phyloP scores from a whole-genome alignment of 2,888 invertebrate species.

The Kuschelorhynchus macadamiae region DNA sequence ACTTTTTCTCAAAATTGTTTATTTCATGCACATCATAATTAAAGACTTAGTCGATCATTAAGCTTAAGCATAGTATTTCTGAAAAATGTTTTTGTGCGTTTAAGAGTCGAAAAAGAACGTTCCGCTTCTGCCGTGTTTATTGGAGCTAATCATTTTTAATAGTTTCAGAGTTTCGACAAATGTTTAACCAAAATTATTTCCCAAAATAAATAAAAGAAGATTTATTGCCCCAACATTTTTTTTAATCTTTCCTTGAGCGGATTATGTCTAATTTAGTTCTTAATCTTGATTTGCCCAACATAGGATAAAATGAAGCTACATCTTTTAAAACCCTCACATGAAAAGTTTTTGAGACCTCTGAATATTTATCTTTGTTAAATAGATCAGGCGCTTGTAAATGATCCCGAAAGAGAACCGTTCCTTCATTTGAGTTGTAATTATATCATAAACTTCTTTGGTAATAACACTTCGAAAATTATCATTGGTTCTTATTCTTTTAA shows the following conservation, averaged over 20 bases:
- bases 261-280: constrained; percentile 17
- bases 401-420: constrained; percentile 19
- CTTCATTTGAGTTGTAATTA: constrained; percentile 25
- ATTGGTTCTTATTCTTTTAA: neutral
- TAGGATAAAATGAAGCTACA: constrained; percentile 4
- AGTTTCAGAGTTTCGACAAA: constrained; percentile 2
- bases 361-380: constrained; percentile 1
- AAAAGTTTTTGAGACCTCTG: neutral
- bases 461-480: too few relatives aligned
- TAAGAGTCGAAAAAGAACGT: constrained; percentile 12
- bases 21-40: neutral
- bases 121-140: constrained; percentile 9
- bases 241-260: constrained; percentile 3
- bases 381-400: constrained; percentile 32
- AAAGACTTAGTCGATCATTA: neutral
- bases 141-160: constrained; percentile 14
- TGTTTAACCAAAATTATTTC: constrained; percentile 6
- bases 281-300: neutral
- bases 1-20: too few relatives aligned
- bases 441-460: constrained; percentile 12
- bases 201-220: neutral
- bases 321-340: constrained; percentile 2
- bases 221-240: neutral
- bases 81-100: constrained; percentile 10
- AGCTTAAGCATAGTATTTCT: neutral